Conservation (phyloP, 1,140 invertebrate species). For the Oscheius sp. region DNA sequence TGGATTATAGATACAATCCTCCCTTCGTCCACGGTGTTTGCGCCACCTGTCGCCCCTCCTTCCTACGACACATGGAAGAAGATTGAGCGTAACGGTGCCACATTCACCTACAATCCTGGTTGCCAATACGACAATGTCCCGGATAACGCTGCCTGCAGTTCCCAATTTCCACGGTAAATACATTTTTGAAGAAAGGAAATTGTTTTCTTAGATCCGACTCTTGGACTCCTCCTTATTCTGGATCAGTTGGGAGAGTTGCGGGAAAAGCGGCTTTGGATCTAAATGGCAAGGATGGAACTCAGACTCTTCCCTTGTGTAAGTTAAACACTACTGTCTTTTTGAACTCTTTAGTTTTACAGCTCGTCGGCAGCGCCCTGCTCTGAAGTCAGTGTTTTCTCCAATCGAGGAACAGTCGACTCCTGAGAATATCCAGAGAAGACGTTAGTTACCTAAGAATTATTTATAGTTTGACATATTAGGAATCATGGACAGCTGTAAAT, state of each 20-base stretch:
- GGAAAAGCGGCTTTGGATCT: background rate
- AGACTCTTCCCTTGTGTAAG: slow-evolving; percentile 11
- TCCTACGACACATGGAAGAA: background rate
- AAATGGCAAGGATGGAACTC: slow-evolving; percentile 19
- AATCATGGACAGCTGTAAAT: too few species aligned
- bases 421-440: background rate
- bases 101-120: background rate
- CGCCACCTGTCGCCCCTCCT: background rate
- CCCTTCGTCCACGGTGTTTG: background rate
- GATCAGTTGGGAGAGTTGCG: background rate
- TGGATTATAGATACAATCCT: slow-evolving; percentile 2
- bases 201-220: background rate
- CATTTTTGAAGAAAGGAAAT: too few species aligned
- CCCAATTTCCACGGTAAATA: background rate
- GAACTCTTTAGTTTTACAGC: background rate
- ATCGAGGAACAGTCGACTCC: background rate
- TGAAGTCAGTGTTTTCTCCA: slow-evolving; percentile 1
- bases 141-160: slow-evolving; percentile 11
- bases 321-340: background rate
- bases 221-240: slow-evolving; percentile 9
- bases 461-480: background rate
- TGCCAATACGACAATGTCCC: slow-evolving; percentile 33
- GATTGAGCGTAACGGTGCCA: background rate
- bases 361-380: background rate
- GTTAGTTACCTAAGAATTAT: background rate